phyloP scores from a whole-genome alignment of 2,113 vertebrate genomes.

The Emydocephalus ijimae region DNA sequence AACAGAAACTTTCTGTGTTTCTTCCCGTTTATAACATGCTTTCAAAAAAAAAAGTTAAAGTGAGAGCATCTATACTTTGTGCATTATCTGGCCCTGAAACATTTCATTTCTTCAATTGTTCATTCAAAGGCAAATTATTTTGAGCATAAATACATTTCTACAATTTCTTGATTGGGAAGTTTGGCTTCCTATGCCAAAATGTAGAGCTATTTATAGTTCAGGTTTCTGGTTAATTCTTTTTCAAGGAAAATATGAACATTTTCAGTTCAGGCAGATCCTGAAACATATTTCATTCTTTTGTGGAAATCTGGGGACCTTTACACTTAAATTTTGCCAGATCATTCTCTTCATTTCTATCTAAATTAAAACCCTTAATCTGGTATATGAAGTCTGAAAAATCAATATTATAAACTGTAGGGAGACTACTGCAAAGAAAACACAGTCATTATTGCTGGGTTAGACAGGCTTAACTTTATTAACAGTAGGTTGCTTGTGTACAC shows the following conservation, averaged over 20 bases:
- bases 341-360: background rate
- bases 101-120: background rate
- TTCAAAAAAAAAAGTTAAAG: background rate
- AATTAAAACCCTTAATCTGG: slow-evolving; percentile 12
- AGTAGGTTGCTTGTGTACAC: background rate
- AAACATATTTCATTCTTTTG: background rate
- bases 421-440: background rate
- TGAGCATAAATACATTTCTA: too few species aligned
- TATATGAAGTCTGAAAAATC: slow-evolving; percentile 9
- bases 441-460: slow-evolving; percentile 11
- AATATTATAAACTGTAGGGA: background rate
- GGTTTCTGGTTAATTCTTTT: background rate
- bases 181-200: background rate
- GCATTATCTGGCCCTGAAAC: background rate
- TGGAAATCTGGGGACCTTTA: background rate
- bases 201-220: background rate
- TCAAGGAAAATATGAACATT: background rate
- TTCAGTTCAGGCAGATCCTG: background rate
- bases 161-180: background rate
- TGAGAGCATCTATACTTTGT: background rate
- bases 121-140: background rate
- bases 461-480: slow-evolving; percentile 11
- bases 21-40: background rate
- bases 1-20: background rate
- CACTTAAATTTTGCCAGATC: background rate